Base-by-base conservation (phyloP, 2,797 vertebrate species). In the Danionella dracula region DNA sequence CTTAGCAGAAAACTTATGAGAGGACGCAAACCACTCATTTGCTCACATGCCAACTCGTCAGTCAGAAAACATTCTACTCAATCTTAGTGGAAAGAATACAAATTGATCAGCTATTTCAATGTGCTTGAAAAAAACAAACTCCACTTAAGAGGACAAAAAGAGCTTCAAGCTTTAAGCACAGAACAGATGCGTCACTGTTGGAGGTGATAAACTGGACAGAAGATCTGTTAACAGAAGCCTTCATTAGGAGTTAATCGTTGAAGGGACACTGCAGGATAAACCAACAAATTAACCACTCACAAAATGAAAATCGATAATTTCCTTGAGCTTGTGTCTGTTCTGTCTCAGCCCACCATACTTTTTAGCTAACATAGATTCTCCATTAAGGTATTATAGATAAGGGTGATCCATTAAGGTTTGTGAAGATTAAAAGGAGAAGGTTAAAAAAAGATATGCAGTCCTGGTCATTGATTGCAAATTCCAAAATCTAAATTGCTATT, bases 271-370 rank as follows among this genome's bases (percentile, higher is more conserved):
- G 45, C 42, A 6, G 2, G 62, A 65, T 8, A 65, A 27, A 57
- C 27, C 15, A 13, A 12, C 32, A 56, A 48, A 56, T 56, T 34
- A 48, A 48, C 51, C 51, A 19, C 31, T 37, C 21, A 38, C 50
- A 66, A 56, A 66, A 56, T 48, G 19, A 56, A 64, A 70, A 65
- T 65, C 53, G 44, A 70, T 70, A 45, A n/a, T 66, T 38, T 56
- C 16, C 12, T 66, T 38, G 46, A n/a, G 31, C 27, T 29, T 17
- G 37, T 10, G 21, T 66, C 35, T n/a, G 29, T 46, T 48, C 45
- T 29, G 62, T 56, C 27, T 41, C 45, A 50, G 5, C 34, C 7
- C 19, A 38, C 31, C 20, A 4, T 15, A 19, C 23, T 57, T 20
- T 46, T 12, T 9, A 23, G 32, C 32, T 40, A 46, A 41, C 56